Evolutionary conservation across 1,140 invertebrate genomes (phyloP).

Genomic region (Aricia agestis): DNA sequence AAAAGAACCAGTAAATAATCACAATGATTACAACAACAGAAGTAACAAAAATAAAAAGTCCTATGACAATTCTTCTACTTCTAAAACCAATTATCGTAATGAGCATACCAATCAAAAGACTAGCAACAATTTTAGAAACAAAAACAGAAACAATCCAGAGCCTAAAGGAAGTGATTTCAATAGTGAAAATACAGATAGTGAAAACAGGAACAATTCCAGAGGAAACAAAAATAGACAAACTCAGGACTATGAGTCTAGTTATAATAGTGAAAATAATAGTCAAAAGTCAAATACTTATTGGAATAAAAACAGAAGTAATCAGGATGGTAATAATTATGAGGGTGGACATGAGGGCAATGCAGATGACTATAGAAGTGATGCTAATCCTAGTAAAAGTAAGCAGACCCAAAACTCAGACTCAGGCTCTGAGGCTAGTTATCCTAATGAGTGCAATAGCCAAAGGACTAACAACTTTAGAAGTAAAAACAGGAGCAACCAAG

Average conservation of each 20-base stretch:
- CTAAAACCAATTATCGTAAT: conserved; percentile 18
- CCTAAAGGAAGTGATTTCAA: conserved; percentile 7
- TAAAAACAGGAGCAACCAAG: conserved; percentile 33
- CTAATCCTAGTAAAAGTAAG: background rate
- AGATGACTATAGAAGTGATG: conserved; percentile 1
- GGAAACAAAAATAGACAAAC: background rate
- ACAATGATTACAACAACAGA: conserved; percentile 23
- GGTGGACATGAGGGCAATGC: background rate
- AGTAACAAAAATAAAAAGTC: conserved; percentile 6
- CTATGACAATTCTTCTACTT: background rate
- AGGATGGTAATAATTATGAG: conserved; percentile 5
- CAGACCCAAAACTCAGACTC: background rate
- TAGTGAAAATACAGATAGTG: background rate
- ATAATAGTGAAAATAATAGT: conserved; percentile 12
- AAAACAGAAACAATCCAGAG: conserved; percentile 17
- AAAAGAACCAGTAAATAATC: background rate
- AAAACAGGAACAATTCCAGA: background rate
- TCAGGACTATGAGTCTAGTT: background rate
- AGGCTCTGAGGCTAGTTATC: background rate
- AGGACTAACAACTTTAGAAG: conserved; percentile 23
- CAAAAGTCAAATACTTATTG: conserved; percentile 18
- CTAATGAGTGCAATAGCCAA: conserved; percentile 22
- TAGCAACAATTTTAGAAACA: conserved; percentile 24
- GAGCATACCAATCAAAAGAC: conserved; percentile 28
- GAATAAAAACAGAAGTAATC: conserved; percentile 13